Conservation (phyloP, 1,140 invertebrate genomes). For the Calliopsis andreniformis region DNA sequence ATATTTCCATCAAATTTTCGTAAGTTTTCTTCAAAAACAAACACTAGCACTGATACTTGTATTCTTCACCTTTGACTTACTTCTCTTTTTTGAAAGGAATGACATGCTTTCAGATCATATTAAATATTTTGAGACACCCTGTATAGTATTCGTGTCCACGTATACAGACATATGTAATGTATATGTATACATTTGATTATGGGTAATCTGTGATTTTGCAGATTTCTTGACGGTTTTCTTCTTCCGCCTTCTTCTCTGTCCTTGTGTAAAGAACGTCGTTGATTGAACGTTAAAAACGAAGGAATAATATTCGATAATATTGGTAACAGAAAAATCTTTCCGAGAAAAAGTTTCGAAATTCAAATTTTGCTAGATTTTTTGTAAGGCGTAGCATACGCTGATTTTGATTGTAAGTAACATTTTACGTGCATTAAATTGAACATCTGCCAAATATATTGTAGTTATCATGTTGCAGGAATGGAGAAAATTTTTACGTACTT, state of each 20-base stretch:
- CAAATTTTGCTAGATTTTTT: background rate
- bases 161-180: background rate
- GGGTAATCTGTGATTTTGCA: constrained; percentile 49
- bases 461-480: background rate
- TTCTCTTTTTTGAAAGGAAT: background rate
- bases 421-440: background rate
- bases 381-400: background rate
- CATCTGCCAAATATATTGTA: no score
- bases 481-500: constrained; percentile 45
- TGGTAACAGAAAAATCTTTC: background rate
- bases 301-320: background rate
- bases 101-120: background rate
- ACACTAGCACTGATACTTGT: no score
- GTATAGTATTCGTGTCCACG: constrained; percentile 7
- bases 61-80: no score
- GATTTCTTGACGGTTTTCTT: constrained; percentile 16
- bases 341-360: background rate
- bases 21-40: no score
- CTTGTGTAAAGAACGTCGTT: background rate
- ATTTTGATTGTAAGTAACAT: no score
- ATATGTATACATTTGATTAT: constrained; percentile 36
- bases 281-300: background rate
- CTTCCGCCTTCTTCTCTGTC: background rate
- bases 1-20: no score
- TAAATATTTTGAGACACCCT: background rate